Evolutionary conservation across 1,140 invertebrate species (phyloP), one percentile per base, ranked within the genome.

Genomic region (Apocrypta bakeri): DNA sequence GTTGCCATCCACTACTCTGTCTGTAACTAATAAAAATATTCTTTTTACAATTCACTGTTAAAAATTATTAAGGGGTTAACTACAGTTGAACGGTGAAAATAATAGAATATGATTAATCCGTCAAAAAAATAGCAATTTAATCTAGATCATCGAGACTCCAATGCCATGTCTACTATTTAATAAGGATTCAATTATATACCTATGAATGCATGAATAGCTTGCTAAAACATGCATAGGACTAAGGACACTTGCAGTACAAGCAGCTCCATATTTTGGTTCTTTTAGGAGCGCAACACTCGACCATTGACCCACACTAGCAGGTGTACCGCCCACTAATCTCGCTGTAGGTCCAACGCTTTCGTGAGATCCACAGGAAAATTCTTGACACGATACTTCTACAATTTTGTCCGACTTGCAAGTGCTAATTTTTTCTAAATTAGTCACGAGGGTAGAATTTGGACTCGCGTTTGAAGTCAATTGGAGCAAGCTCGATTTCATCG

Each of bases 161-260:
- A n/a, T n/a, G n/a, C n/a, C n/a, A n/a, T n/a, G n/a, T n/a, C n/a
- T n/a, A n/a, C n/a, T n/a, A n/a, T n/a, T n/a, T n/a, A n/a, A n/a
- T n/a, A n/a, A n/a, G n/a, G n/a, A 64, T 0, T 25, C 61, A 25
- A 33, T 68, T 73, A 85, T 82, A 82, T 88, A 93, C 93, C 88
- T 92, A 82, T 92, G 86, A 69, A 94, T 89, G 79, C 94, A 95
- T 1, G 93, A 93, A 83, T 94, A 94, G 85, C 94, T 93, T 9
- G 94, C 92, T 48, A 95, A 86, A 24, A 92, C 91, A 91, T 94
- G 94, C 85, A 91, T 90, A 2, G 94, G 94, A 66, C 93, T 91
- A 25, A 95, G 84, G n/a, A 95, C 88, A 79, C 92, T 94, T 8
- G 93, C 93, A 8, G 94, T 94, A 84, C 94, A 95, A 82, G 92